Evolutionary conservation across 2,888 invertebrate species (phyloP), one percentile per base, ranked within the genome.

Genomic region (Steinernema hermaphroditum): DNA sequence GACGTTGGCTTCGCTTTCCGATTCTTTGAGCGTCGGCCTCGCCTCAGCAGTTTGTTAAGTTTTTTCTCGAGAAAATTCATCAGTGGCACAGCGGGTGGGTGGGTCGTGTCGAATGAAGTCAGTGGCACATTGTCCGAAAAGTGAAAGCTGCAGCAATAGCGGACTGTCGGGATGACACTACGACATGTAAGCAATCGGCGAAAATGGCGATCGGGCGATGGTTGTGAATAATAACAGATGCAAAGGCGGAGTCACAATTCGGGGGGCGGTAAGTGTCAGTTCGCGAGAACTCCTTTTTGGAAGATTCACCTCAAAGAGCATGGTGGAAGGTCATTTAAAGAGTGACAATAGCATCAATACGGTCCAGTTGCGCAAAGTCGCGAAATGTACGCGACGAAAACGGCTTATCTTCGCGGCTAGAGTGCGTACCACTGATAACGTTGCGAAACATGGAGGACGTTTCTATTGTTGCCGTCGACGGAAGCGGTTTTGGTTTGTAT

Each of bases 161-260:
- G 46, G 27, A 62, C 29, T 29, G 62, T 62, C 62, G 62, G n/a
- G n/a, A 62, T 27, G n/a, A 16, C 62, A 29, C 62, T 62, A 62
- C 32, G 29, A 29, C 62, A 62, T 62, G 29, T 32, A 62, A 62
- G 62, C 62, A 29, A 34, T 62, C 62, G 62, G 29, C 29, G 29
- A 62, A 62, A 62, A 62, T 62, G 62, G 62, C 62, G 62, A 29
- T 62, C 62, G 62, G 29, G 27, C 29, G 62, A 16, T 16, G 62
- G 14, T 62, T 19, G 62, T 62, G 62, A 62, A 62, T 62, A 62
- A 62, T 62, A 62, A 62, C 27, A 29, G 62, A 62, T 62, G 62
- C 62, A 16, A 62, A 62, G 62, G 62, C 62, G 62, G 62, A 62
- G 62, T 62, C 62, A 29, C 62, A 46, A 46, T 37, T 37, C 46